phyloP scores from a whole-genome alignment of 2,113 vertebrate genomes.

The Hippotragus niger region DNA sequence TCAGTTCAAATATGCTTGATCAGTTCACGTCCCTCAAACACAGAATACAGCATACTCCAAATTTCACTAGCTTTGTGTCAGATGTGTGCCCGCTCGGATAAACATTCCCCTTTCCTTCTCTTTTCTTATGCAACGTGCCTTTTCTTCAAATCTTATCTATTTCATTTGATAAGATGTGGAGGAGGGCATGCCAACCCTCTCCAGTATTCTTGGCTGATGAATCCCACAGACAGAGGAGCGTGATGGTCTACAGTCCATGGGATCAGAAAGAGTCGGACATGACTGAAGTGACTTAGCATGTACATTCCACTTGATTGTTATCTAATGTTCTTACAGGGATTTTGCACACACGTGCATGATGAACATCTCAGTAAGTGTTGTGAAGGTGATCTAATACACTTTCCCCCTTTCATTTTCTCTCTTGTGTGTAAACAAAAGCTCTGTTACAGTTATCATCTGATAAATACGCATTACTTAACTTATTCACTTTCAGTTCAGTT shows the following conservation, averaged over 20 bases:
- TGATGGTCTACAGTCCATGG: background rate
- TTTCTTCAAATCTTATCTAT: background rate
- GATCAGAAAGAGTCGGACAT: background rate
- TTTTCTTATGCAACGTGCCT: background rate
- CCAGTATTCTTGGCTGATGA: background rate
- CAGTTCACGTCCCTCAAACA: background rate
- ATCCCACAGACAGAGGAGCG: background rate
- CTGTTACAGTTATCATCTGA: background rate
- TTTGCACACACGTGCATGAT: background rate
- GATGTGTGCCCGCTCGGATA: background rate
- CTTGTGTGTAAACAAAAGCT: background rate
- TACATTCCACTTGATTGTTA: background rate
- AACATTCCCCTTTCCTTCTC: background rate
- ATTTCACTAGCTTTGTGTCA: background rate
- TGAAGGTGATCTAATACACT: background rate
- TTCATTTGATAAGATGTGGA: background rate
- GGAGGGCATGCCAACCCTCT: background rate
- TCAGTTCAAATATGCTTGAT: background rate
- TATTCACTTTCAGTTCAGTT: background rate
- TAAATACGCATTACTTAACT: background rate
- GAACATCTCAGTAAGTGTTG: background rate
- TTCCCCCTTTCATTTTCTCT: background rate
- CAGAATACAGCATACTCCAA: background rate
- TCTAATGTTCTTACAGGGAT: background rate
- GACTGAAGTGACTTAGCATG: background rate